Percentiles rank a stretch among this genome's conserved stretches.
phyloP scores from a whole-genome alignment of 2,797 vertebrate genomes.

The Triplophysa yarkandensis region DNA sequence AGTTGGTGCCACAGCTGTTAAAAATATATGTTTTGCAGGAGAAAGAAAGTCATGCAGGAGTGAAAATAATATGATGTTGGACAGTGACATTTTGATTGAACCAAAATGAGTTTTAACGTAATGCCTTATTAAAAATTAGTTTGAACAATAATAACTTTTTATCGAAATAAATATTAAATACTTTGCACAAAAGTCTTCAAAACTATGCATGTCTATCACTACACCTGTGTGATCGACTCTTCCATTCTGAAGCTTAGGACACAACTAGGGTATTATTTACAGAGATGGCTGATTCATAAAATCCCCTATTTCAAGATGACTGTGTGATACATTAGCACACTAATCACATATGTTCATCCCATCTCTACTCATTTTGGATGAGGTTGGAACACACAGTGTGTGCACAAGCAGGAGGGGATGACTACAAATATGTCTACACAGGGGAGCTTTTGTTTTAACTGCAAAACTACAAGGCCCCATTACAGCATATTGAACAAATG shows the following conservation, averaged over 20 bases:
- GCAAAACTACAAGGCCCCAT: not conserved
- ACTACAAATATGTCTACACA: not conserved
- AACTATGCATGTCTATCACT: not conserved
- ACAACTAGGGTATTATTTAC: not conserved
- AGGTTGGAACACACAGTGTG: not conserved
- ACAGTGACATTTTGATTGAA: not conserved
- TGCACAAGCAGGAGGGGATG: not conserved
- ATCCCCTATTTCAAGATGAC: not conserved
- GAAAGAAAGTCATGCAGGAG: too few relatives aligned
- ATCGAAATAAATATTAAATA: constrained; percentile 3
- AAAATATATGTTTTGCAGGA: too few relatives aligned
- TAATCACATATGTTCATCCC: not conserved
- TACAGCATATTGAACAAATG: not conserved
- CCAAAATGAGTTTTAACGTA: not conserved
- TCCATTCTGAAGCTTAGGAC: not conserved
- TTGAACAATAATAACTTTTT: not conserved
- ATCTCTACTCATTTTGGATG: constrained; percentile 4
- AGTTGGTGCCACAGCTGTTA: too few relatives aligned
- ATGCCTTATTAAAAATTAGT: not conserved
- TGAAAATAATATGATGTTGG: not conserved
- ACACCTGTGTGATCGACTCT: not conserved
- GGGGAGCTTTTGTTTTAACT: not conserved
- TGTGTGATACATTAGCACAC: not conserved
- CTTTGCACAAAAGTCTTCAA: not conserved
- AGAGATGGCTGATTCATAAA: not conserved